These are phyloP conservation scores for Nephrotoma guestfalica DNA, from an alignment of 2,888 invertebrate genomes.

Conservation along the genomic window DNA sequence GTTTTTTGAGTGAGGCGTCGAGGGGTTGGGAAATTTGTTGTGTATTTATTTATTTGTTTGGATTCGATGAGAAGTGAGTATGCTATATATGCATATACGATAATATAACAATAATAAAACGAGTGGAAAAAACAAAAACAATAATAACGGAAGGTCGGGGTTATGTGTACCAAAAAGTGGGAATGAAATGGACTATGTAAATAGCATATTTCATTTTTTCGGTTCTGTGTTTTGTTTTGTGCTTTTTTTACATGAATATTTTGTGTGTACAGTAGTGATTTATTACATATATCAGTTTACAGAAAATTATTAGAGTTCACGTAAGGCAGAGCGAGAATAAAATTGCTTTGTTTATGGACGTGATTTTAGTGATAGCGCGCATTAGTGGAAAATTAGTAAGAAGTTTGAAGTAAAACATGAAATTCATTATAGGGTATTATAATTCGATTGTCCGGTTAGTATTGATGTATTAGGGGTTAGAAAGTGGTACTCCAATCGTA, in stretches of 20 bases:
- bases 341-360: not conserved
- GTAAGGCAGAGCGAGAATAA: not conserved
- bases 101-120: not conserved
- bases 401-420: not conserved
- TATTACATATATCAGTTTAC: not conserved
- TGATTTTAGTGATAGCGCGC: not conserved
- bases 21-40: not conserved
- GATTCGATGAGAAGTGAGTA: not conserved
- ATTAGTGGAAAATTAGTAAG: not conserved
- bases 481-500: no score
- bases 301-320: not conserved
- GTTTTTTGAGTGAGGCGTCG: not conserved
- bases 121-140: not conserved
- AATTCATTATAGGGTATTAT: not conserved
- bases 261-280: not conserved
- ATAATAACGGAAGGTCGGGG: constrained; percentile 3
- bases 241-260: not conserved
- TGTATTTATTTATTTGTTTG: not conserved
- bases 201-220: constrained; percentile 1
- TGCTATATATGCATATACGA: not conserved
- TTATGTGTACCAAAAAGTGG: not conserved
- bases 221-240: not conserved
- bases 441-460: not conserved
- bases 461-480: not conserved
- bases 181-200: constrained; percentile 4